A percentile compares a stretch with the other conserved stretches of the same genome.
These are phyloP conservation scores for Tetrax tetrax DNA, from an alignment of 2,113 vertebrate species.

Conservation along the genomic window DNA sequence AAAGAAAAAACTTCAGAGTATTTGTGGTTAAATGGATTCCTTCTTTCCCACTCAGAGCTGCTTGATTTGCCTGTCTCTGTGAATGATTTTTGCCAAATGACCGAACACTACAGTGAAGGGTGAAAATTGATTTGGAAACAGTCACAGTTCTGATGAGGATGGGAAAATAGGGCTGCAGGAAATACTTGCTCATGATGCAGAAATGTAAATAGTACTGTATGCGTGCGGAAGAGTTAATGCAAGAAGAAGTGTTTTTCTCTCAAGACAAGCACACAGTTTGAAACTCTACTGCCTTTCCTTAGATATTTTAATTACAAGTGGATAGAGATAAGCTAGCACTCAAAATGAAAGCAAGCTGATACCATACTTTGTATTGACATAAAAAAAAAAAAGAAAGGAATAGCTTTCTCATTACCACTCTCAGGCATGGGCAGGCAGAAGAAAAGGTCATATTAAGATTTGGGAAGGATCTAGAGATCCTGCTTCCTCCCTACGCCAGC, in stretches of 20 bases:
- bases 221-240: neutral
- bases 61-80: neutral
- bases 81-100: neutral
- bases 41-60: neutral
- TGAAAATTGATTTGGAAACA: neutral
- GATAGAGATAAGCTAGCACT: neutral
- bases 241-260: neutral
- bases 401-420: neutral
- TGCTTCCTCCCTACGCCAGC: neutral
- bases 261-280: neutral
- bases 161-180: neutral
- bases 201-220: neutral
- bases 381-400: neutral
- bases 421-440: neutral
- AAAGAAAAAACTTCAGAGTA: neutral
- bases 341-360: neutral
- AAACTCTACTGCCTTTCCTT: neutral
- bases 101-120: neutral
- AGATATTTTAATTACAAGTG: neutral
- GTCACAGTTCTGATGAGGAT: neutral
- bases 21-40: neutral
- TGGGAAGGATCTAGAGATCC: neutral
- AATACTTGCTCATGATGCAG: neutral
- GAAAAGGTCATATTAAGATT: neutral
- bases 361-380: neutral